These are phyloP conservation scores for Aleiodes leptofemur DNA, from an alignment of 2,888 invertebrate species.

Conservation along the genomic window DNA sequence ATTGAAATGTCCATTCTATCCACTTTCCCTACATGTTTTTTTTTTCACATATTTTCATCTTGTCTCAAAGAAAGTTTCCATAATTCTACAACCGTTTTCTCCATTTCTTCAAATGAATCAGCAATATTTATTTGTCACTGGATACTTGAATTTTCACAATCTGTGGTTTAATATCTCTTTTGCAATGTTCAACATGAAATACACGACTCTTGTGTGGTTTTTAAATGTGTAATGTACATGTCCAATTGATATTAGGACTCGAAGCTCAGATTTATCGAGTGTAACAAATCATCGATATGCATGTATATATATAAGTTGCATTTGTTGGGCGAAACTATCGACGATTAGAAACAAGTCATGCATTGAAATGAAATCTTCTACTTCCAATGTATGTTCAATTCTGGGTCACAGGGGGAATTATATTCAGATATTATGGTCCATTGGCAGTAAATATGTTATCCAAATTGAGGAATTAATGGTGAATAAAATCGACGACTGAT, in stretches of 20 bases:
- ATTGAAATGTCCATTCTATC: too few relatives aligned
- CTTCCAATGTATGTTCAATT: not conserved
- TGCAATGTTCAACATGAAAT: slow-evolving; percentile 2
- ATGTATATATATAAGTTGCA: not conserved
- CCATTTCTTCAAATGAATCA: too few relatives aligned
- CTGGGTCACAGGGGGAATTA: slow-evolving; percentile 7
- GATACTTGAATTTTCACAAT: too few relatives aligned
- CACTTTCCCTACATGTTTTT: too few relatives aligned
- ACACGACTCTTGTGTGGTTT: not conserved
- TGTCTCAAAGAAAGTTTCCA: too few relatives aligned
- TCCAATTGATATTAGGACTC: slow-evolving; percentile 18
- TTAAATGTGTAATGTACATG: not conserved
- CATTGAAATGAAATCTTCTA: slow-evolving; percentile 10
- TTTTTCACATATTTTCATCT: too few relatives aligned
- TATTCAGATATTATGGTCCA: not conserved
- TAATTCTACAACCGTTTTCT: too few relatives aligned
- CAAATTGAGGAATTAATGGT: not conserved
- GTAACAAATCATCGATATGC: slow-evolving; percentile 11
- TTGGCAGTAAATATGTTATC: not conserved
- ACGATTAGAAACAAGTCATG: slow-evolving; percentile 14
- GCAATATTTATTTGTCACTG: too few relatives aligned
- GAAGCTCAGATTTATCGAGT: slow-evolving; percentile 9
- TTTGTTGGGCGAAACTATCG: slow-evolving; percentile 8
- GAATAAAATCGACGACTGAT: not conserved
- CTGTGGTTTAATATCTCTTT: too few relatives aligned